Conservation (phyloP, 2,113 vertebrate genomes). For the Procavia capensis region DNA sequence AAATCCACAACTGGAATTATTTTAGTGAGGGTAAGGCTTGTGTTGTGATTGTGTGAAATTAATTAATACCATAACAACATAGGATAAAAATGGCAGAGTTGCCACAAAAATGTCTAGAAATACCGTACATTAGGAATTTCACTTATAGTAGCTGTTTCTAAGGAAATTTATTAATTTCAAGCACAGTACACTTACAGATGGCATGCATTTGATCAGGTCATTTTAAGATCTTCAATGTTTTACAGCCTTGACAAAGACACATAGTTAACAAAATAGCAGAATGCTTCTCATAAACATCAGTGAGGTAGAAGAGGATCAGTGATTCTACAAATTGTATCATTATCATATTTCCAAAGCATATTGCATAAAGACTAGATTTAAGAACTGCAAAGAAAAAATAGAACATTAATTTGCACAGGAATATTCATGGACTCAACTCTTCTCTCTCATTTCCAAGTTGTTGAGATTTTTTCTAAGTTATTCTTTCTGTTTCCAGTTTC, state of each 20-base stretch:
- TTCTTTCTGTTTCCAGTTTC: conserved; percentile 36
- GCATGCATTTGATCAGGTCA: not conserved
- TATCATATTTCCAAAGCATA: conserved; percentile 54
- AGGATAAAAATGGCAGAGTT: not conserved
- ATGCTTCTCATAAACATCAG: conserved; percentile 25
- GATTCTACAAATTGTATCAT: conserved; percentile 42
- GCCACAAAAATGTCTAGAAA: not conserved
- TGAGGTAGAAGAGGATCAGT: conserved; percentile 41
- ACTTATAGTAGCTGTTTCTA: not conserved
- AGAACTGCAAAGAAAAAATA: conserved; percentile 63
- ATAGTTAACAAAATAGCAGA: conserved; percentile 15
- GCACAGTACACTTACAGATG: not conserved
- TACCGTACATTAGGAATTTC: conserved; percentile 8
- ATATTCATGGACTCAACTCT: conserved; percentile 47
- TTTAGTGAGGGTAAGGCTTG: conserved; percentile 22
- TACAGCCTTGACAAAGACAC: conserved; percentile 13
- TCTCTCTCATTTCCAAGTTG: conserved; percentile 53
- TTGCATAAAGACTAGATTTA: conserved; percentile 41
- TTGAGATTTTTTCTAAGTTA: conserved; percentile 41
- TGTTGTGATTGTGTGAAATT: conserved; percentile 46
- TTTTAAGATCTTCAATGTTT: conserved; percentile 16
- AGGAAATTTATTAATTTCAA: conserved; percentile 39
- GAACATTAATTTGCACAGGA: conserved; percentile 58
- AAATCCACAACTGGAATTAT: conserved; percentile 23
- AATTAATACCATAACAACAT: conserved; percentile 20